Evolutionary conservation across 2,113 vertebrate species (phyloP), one percentile per base, ranked within the genome.

Genomic region (Channa maculata): DNA sequence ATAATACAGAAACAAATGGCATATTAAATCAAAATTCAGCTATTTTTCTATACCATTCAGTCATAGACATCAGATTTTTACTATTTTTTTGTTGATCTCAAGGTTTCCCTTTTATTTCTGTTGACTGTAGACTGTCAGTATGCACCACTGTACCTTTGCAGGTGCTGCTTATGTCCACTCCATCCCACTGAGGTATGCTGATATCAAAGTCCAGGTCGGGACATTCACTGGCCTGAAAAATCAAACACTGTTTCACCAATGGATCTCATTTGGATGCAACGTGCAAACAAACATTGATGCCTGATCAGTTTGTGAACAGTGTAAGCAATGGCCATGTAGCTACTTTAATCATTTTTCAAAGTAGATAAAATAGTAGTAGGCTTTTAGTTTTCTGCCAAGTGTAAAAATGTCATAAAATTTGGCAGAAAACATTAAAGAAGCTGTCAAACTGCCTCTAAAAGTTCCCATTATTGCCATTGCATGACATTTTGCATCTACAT

Each of bases 121-220:
- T 24, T 24, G 24, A 24, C 24, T 24, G 24, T 24, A 24, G 24
- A 24, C 24, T 38, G 2, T 50, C n/a, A 60, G 2, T 3, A 45
- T 33, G 38, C 53, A 15, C 10, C 41, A 13, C 1, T n/a, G n/a
- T 43, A 97, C 97, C 97, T 94, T 94, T 77, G 81, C 74, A 93
- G 61, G 76, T 86, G 63, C 95, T 94, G 79, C 79, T 87, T 33
- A 82, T 71, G 63, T 94, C 89, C 66, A 90, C 82, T 0, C 92
- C 89, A 71, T 92, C 93, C 96, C 97, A 98, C 1, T 87, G 88
- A 82, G 94, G 93, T 77, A 97, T 92, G 86, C 97, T 93, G 59
- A 96, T 91, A 82, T 96, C 96, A 85, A 99, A 97, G 77, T 95
- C 93, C 70, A 98, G 92, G 78, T 93, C 93, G 77, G 73, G 92